A percentile compares a stretch with the other conserved stretches of the same genome.
phyloP scores from a whole-genome alignment of 2,888 invertebrate genomes.

The Prostheceraeus crozeri region DNA sequence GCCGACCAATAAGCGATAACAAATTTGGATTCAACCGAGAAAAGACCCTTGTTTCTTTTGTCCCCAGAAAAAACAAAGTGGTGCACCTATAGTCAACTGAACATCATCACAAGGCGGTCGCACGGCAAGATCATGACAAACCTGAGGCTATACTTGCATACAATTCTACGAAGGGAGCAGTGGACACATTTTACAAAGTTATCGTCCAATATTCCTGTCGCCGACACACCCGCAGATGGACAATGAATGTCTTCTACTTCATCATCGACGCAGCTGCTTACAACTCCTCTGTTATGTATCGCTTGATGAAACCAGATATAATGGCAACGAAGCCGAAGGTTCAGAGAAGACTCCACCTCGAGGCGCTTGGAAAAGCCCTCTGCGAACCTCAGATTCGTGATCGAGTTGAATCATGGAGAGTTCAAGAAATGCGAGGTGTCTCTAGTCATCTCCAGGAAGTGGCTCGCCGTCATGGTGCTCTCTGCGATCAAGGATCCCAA shows the following conservation, averaged over 20 bases:
- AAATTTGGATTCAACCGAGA: slow-evolving; percentile 17
- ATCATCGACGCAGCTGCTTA: too few species aligned
- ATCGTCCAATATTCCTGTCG: slow-evolving; percentile 16
- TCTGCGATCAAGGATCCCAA: too few species aligned
- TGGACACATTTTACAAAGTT: slow-evolving; percentile 19
- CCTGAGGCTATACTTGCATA: slow-evolving; percentile 8
- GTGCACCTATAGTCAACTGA: slow-evolving; percentile 1
- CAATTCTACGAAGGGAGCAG: slow-evolving; percentile 12
- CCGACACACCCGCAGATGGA: slow-evolving; percentile 5
- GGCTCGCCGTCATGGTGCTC: neutral
- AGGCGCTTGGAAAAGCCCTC: slow-evolving; percentile 22
- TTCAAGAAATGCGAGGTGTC: neutral
- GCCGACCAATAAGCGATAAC: neutral
- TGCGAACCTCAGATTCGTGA: slow-evolving; percentile 17
- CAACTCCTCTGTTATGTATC: too few species aligned
- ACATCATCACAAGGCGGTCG: slow-evolving; percentile 20
- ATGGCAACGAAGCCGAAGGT: neutral
- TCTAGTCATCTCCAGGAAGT: slow-evolving; percentile 2
- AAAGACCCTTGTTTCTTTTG: neutral
- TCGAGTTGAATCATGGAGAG: slow-evolving; percentile 10
- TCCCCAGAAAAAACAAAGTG: neutral
- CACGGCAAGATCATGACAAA: neutral
- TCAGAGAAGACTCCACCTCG: slow-evolving; percentile 8
- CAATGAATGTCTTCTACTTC: slow-evolving; percentile 21
- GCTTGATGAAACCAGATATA: neutral